A percentile compares a stretch with the other conserved stretches of the same genome.
Evolutionary conservation across 2,113 vertebrate genomes (phyloP).

Genomic region (Furnarius figulus): DNA sequence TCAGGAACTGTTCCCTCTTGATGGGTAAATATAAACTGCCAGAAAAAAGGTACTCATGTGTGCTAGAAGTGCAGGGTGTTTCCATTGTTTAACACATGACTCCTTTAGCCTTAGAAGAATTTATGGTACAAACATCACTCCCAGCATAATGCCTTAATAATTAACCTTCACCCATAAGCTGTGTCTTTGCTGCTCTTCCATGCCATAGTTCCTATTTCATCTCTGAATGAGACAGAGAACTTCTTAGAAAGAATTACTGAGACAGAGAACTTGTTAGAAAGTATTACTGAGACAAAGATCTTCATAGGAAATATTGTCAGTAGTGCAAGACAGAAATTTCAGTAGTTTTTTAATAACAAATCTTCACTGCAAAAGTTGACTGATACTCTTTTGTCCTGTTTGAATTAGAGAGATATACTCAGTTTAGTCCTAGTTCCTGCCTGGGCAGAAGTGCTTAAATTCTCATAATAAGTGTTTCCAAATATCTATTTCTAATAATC

Average conservation of each 20-base stretch:
- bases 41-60: neutral
- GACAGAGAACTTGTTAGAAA: neutral
- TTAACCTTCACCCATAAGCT: rapidly evolving
- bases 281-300: neutral
- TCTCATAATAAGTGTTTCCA: neutral
- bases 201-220: neutral
- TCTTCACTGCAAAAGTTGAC: neutral
- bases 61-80: neutral
- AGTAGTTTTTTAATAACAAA: neutral
- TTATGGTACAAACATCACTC: rapidly evolving
- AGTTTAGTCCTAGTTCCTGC: neutral
- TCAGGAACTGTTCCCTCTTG: neutral
- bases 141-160: neutral
- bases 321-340: neutral
- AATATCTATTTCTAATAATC: neutral
- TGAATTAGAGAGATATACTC: neutral
- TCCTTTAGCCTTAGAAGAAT: neutral
- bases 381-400: rapidly evolving
- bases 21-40: neutral
- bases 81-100: neutral
- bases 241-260: neutral
- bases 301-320: neutral
- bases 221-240: neutral
- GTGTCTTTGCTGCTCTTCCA: neutral
- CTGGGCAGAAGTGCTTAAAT: neutral